These are phyloP conservation scores for Chionis minor DNA, from an alignment of 2,113 vertebrate species.

Conservation along the genomic window DNA sequence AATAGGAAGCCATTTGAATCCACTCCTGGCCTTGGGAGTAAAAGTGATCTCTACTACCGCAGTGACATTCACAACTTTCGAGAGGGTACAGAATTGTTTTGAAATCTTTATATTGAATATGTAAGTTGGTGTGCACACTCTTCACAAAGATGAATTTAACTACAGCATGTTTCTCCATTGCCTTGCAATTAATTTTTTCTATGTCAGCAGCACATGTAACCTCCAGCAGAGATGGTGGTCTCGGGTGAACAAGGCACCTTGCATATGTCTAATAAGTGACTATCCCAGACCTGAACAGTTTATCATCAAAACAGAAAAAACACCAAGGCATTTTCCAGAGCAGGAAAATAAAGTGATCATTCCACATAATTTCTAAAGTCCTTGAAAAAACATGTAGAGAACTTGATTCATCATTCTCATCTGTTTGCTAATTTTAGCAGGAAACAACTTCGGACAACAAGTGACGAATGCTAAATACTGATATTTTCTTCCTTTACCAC, in stretches of 20 bases:
- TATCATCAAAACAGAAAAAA: background rate
- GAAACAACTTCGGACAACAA: background rate
- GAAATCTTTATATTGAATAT: background rate
- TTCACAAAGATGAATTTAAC: background rate
- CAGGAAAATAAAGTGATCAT: background rate
- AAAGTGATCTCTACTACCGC: background rate
- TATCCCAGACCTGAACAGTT: background rate
- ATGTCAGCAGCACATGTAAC: background rate
- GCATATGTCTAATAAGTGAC: background rate
- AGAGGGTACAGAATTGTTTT: background rate
- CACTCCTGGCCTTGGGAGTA: background rate
- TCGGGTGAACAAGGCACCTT: background rate
- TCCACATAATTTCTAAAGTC: background rate
- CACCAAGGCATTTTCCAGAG: background rate
- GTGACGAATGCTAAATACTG: background rate
- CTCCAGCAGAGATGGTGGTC: background rate
- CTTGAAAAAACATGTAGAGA: too few species aligned
- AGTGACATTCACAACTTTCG: background rate
- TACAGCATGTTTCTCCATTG: accelerated
- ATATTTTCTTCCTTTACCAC: background rate
- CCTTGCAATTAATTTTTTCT: background rate
- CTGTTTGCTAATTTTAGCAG: background rate
- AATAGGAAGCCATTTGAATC: background rate
- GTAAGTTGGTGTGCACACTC: background rate
- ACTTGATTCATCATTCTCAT: background rate